Evolutionary conservation across 30 jellyfish, hydroid and myxozoan genomes (phyloP).

Genomic region (Chrysaora quinquecirrha): DNA sequence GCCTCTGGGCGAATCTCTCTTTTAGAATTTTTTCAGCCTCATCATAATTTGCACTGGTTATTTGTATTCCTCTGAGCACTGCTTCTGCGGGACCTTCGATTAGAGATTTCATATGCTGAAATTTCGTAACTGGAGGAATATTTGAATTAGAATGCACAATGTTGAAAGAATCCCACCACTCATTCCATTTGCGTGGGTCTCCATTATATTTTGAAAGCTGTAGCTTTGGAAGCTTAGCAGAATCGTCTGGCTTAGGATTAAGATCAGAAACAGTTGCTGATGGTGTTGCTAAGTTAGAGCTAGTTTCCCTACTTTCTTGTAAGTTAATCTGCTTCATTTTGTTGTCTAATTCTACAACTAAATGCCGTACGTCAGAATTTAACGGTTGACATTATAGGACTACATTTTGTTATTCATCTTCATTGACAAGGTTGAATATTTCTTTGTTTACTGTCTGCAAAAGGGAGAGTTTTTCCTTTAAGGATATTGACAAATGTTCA

Average conservation of each 20-base stretch:
- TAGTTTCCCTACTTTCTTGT: neutral
- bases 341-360: neutral
- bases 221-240: conserved; percentile 15
- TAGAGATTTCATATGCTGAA: conserved; percentile 32
- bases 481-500: neutral
- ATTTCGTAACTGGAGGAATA: conserved; percentile 17
- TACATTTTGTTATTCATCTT: neutral
- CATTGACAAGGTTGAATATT: neutral
- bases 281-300: neutral
- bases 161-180: conserved; percentile 49
- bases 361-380: neutral
- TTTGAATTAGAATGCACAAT: conserved; percentile 5
- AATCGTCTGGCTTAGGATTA: neutral
- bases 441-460: neutral
- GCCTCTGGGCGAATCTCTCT: conserved; percentile 49
- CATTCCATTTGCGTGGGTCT: conserved; percentile 46
- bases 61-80: conserved; percentile 28
- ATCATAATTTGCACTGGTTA: conserved; percentile 35
- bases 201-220: conserved; percentile 12
- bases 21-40: conserved; percentile 35
- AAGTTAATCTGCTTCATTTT: neutral
- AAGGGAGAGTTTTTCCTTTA: neutral
- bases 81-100: conserved; percentile 58
- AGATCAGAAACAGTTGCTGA: neutral
- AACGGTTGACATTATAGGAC: too few species aligned